Percentiles rank a stretch among this genome's conserved stretches.
phyloP scores from a whole-genome alignment of 1,140 invertebrate species.

The Diabrotica undecimpunctata region DNA sequence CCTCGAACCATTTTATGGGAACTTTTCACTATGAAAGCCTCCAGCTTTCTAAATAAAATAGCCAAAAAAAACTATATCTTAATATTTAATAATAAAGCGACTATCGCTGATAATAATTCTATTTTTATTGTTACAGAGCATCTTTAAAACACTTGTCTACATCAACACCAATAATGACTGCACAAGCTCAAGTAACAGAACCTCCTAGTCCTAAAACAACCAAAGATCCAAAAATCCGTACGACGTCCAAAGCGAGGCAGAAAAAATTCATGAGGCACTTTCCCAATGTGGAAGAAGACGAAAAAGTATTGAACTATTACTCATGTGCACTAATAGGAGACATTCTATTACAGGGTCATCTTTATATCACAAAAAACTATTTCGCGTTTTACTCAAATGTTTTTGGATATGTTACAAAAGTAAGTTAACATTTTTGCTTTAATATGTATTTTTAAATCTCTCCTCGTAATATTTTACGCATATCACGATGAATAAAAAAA shows the following conservation, averaged over 20 bases:
- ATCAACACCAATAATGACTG: constrained; percentile 49
- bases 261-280: constrained; percentile 74
- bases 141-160: constrained; percentile 50
- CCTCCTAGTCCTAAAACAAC: constrained; percentile 44
- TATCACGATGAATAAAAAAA: no score
- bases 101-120: neutral
- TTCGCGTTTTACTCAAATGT: constrained; percentile 95
- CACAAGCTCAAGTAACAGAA: constrained; percentile 41
- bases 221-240: constrained; percentile 53
- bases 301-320: constrained; percentile 81
- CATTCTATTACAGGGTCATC: constrained; percentile 86
- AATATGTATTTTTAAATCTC: neutral
- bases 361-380: constrained; percentile 90
- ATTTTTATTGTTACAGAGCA: constrained; percentile 41
- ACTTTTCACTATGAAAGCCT: no score
- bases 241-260: constrained; percentile 63
- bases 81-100: no score
- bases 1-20: no score
- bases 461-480: no score
- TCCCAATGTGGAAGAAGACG: constrained; percentile 68
- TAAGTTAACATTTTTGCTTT: constrained; percentile 46
- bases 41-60: no score
- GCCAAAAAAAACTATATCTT: no score
- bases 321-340: constrained; percentile 88
- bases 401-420: constrained; percentile 88